Conservation (phyloP, 2,113 vertebrate species). For the Hemicordylus capensis region DNA sequence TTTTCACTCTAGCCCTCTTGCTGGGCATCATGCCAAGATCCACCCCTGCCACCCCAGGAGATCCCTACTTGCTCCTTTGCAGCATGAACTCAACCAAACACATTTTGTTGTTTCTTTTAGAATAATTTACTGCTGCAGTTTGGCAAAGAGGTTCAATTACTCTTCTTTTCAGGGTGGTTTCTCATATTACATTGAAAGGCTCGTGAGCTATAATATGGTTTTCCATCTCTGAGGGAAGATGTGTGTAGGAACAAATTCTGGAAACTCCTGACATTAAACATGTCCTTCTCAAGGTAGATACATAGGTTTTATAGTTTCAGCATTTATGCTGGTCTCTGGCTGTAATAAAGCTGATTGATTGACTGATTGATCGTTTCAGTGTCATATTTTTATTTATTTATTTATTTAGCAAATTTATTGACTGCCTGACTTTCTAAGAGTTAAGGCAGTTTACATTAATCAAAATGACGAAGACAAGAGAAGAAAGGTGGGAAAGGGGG, state of each 20-base stretch:
- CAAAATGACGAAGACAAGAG: too few species aligned
- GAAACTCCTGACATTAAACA: not conserved
- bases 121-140: slow-evolving; percentile 1
- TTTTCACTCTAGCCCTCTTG: slow-evolving; percentile 11
- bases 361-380: too few species aligned
- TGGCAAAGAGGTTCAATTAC: not conserved
- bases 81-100: not conserved
- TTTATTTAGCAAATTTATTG: too few species aligned
- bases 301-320: not conserved
- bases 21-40: not conserved
- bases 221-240: not conserved
- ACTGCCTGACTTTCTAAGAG: too few species aligned
- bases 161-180: not conserved
- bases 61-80: not conserved
- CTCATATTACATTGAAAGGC: not conserved
- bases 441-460: too few species aligned
- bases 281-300: not conserved
- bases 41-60: not conserved
- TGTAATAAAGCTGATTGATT: too few species aligned
- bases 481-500: too few species aligned
- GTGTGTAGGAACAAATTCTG: not conserved
- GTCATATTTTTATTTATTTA: too few species aligned
- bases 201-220: not conserved
- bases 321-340: too few species aligned
- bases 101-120: slow-evolving; percentile 21